Evolutionary conservation across 2,797 vertebrate genomes (phyloP).

Genomic region (Glyptemys insculpta): DNA sequence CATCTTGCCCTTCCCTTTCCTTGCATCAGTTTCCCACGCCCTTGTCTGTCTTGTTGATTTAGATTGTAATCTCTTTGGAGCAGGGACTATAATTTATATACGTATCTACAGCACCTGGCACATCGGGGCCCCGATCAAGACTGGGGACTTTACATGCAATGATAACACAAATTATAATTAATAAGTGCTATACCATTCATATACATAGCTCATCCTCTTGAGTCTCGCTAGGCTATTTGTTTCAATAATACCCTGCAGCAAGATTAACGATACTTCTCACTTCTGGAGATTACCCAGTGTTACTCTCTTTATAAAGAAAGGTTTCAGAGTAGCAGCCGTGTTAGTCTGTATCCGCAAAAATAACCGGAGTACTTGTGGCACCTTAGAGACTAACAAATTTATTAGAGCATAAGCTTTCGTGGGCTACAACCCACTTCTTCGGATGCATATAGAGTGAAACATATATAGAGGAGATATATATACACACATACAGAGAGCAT

Average conservation of each 20-base stretch:
- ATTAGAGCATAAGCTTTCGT: no score
- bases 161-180: no score
- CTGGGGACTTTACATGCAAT: background rate
- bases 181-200: background rate
- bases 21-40: background rate
- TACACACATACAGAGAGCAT: no score
- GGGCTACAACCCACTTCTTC: no score
- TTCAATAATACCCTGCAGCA: background rate
- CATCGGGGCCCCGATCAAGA: background rate
- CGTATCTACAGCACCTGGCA: background rate
- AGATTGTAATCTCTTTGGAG: background rate
- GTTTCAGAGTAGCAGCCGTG: no score
- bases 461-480: no score
- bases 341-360: no score
- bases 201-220: no score
- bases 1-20: background rate
- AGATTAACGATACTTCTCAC: background rate
- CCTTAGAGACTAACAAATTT: no score
- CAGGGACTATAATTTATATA: background rate
- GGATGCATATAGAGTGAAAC: no score
- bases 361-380: no score
- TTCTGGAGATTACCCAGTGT: background rate
- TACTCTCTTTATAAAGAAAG: background rate
- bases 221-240: no score
- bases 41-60: background rate